phyloP scores from a whole-genome alignment of 2,113 vertebrate genomes.

The Xenopus tropicalis region UCB_Xtro_10.0 CM004443.2:178184001-178184500 shows the following conservation, averaged over 20 bases:
- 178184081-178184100: too few species aligned
- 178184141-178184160: conserved; percentile 67
- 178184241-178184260: conserved; percentile 84
- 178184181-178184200: conserved; percentile 74
- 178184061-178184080: too few species aligned
- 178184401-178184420: conserved; percentile 53
- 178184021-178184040: too few species aligned
- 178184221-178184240: conserved; percentile 88
- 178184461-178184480: too few species aligned
- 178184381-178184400: conserved; percentile 74
- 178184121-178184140: conserved; percentile 46
- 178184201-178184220: conserved; percentile 85
- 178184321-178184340: conserved; percentile 94
- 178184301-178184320: conserved; percentile 93
- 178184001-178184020: too few species aligned
- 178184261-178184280: conserved; percentile 84
- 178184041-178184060: too few species aligned
- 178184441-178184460: not conserved
- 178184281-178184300: conserved; percentile 94
- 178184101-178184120: too few species aligned
- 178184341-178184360: conserved; percentile 86
- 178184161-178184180: conserved; percentile 69
- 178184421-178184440: not conserved
- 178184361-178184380: conserved; percentile 90
- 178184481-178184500: too few species aligned